Base-by-base conservation (phyloP, 1,140 invertebrate species). In the Propsilocerus akamusi region DNA sequence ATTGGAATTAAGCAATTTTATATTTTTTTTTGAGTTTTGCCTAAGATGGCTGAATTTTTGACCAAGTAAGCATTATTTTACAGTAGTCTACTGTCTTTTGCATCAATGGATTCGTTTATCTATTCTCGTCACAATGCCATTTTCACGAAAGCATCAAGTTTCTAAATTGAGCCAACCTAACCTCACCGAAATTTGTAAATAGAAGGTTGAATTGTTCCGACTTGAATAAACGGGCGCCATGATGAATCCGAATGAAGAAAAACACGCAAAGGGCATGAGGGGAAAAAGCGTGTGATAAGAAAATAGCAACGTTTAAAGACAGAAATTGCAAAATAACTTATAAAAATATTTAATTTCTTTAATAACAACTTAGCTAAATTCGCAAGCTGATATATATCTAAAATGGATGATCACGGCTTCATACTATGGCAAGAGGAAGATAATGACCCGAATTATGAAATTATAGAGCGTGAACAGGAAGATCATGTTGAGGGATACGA, bases 401-500 rank as follows among this genome's bases (percentile, higher is more conserved):
- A n/a, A n/a, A 41, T 41, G 34, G 34, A 41, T 41, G 34, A 41
- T 41, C 34, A 41, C 4, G 14, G 22, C 22, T 41, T 41, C 22
- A 30, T 30, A n/a, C 34, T 41, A 5, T 41, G 34, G 34, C 8
- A 5, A 20, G 34, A 41, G 3, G 4, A 17, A 2, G 14, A 41
- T 41, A 20, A 41, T 2, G 34, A 41, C 6, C 34, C 34, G 22
- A 41, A 41, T 41, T 41, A 41, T 41, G 34, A 41, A 7, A 41
- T 41, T 20, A 41, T 41, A 7, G 34, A 41, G 10, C 17, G 22
- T 20, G 34, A 41, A 17, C 34, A n/a, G 34, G 56, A 30, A 53
- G 68, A 64, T 46, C 56, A 62, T 52, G 61, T 61, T 20, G 68
- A 67, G 11, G 57, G 67, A 14, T 60, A 59, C 3, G 54, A 58